These are phyloP conservation scores for Penaeus vannamei DNA, from an alignment of 1,140 invertebrate species.

Conservation along the genomic window DNA sequence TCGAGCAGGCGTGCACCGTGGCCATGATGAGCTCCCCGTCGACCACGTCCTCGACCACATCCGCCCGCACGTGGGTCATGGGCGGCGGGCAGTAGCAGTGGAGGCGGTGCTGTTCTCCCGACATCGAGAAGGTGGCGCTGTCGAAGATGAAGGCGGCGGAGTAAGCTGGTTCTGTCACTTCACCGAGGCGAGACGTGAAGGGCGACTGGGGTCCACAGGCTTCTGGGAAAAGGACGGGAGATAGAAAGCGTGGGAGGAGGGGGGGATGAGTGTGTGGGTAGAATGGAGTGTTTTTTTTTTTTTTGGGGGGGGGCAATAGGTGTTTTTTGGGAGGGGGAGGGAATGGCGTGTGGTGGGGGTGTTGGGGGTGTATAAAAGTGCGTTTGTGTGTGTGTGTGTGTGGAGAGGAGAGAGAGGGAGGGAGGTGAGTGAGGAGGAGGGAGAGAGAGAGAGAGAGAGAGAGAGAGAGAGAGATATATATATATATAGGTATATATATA, in stretches of 20 bases:
- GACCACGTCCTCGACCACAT: conserved; percentile 45
- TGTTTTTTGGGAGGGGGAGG: too few species aligned
- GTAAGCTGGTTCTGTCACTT: conserved; percentile 47
- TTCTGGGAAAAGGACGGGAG: not conserved
- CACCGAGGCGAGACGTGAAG: conserved; percentile 49
- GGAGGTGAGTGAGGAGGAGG: too few species aligned
- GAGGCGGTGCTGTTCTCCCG: conserved; percentile 42
- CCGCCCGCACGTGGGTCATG: conserved; percentile 37
- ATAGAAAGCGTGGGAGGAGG: not conserved
- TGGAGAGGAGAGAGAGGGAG: too few species aligned
- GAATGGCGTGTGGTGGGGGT: too few species aligned
- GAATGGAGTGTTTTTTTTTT: too few species aligned
- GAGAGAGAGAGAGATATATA: too few species aligned
- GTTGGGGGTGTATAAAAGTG: too few species aligned
- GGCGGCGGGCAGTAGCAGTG: conserved; percentile 58
- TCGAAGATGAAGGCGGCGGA: conserved; percentile 57
- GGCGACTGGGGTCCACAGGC: conserved; percentile 44
- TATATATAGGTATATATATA: too few species aligned
- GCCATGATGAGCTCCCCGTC: conserved; percentile 46
- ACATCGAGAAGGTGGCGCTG: conserved; percentile 54
- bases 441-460: too few species aligned
- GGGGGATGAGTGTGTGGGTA: too few species aligned
- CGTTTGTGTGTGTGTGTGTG: too few species aligned
- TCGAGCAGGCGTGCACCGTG: conserved; percentile 45
- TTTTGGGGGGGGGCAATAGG: too few species aligned